Percentiles rank a stretch among this genome's conserved stretches.
These are phyloP conservation scores for Hydropotes inermis DNA, from an alignment of 2,113 vertebrate genomes.

Conservation along the genomic window DNA sequence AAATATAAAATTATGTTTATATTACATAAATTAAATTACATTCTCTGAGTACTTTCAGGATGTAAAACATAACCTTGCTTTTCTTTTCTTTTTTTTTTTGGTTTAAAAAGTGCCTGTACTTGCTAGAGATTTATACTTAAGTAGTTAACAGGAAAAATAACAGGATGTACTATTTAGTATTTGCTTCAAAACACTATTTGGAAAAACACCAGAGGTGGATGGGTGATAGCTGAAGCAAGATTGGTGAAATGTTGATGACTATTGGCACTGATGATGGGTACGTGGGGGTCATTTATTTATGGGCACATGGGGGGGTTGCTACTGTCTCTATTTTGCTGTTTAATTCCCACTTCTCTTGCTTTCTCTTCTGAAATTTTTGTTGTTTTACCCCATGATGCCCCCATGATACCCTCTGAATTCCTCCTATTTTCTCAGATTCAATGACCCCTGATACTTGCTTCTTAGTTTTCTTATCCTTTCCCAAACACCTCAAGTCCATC, in stretches of 20 bases:
- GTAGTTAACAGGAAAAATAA: neutral
- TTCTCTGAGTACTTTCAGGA: constrained; percentile 12
- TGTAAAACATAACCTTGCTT: neutral
- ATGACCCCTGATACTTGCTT: neutral
- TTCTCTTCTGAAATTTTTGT: neutral
- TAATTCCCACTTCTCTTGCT: neutral
- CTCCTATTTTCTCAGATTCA: neutral
- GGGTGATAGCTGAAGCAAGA: neutral
- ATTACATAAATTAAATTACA: neutral
- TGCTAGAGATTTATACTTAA: neutral
- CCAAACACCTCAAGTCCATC: neutral
- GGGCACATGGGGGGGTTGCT: neutral
- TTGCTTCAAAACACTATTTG: neutral
- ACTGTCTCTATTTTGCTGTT: neutral
- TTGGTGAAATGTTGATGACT: neutral
- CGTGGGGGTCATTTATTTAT: neutral
- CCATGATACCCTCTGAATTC: neutral
- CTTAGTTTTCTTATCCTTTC: neutral
- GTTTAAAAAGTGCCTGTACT: neutral
- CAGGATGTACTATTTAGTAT: neutral
- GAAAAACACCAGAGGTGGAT: neutral
- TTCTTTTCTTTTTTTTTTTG: neutral
- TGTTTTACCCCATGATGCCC: neutral
- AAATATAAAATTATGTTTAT: neutral
- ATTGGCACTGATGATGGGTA: neutral